Conservation (phyloP, 2,888 invertebrate genomes). For the Xanthostigma xanthostigma region DNA sequence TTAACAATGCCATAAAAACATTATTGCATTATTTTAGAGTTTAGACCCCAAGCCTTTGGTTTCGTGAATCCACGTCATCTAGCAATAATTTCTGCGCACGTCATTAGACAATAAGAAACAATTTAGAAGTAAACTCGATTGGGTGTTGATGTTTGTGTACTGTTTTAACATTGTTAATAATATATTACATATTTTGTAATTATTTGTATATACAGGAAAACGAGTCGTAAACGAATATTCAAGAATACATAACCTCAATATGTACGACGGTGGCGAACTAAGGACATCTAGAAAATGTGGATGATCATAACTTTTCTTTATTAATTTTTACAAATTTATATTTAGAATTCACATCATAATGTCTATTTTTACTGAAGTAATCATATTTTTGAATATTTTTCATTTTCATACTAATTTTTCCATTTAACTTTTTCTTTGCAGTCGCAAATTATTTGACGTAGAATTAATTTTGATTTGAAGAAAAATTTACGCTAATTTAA, state of each 20-base stretch:
- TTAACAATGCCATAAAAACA: too few species aligned
- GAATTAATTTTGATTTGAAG: not conserved
- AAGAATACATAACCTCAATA: constrained; percentile 56
- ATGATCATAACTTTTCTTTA: constrained; percentile 43
- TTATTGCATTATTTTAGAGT: too few species aligned
- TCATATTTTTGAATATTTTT: not conserved
- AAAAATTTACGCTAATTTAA: not conserved
- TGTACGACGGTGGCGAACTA: constrained; percentile 60
- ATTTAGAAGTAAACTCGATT: too few species aligned
- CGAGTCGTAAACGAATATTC: constrained; percentile 61
- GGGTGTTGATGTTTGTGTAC: too few species aligned
- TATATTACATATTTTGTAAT: not conserved
- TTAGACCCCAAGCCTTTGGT: too few species aligned
- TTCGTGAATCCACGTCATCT: too few species aligned
- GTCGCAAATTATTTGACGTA: not conserved
- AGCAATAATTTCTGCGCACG: too few species aligned
- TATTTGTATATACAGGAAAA: constrained; percentile 33
- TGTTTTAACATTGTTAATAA: not conserved
- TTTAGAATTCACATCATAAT: not conserved
- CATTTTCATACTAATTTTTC: constrained; percentile 1
- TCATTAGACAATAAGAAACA: too few species aligned
- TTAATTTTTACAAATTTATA: constrained; percentile 4
- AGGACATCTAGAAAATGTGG: constrained; percentile 67
- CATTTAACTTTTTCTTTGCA: not conserved
- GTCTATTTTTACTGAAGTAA: not conserved